phyloP scores from a whole-genome alignment of 2,797 vertebrate species.

The Melanogrammus aeglefinus region DNA sequence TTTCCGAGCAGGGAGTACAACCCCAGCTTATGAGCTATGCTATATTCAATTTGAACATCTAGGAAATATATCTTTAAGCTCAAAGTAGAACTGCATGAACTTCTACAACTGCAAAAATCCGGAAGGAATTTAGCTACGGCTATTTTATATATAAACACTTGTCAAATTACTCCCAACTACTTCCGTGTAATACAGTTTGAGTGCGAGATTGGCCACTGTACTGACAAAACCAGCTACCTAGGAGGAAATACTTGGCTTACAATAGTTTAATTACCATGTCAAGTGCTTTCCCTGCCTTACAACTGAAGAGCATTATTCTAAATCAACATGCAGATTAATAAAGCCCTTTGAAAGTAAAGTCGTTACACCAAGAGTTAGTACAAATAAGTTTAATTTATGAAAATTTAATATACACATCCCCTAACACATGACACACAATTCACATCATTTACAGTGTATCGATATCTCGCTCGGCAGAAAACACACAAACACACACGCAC shows the following conservation, averaged over 20 bases:
- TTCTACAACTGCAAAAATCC: background rate
- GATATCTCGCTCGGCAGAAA: slow-evolving; percentile 67
- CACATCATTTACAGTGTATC: slow-evolving; percentile 61
- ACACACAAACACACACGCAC: slow-evolving; percentile 51
- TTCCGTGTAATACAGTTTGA: background rate
- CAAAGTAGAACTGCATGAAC: background rate
- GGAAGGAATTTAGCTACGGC: background rate
- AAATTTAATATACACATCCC: slow-evolving; percentile 2
- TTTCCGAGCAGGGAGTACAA: background rate
- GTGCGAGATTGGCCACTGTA: background rate
- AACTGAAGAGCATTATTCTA: background rate
- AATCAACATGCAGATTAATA: background rate
- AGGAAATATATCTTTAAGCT: background rate
- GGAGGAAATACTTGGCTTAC: background rate
- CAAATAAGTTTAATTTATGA: slow-evolving; percentile 3
- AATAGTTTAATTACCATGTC: background rate
- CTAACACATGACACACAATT: slow-evolving; percentile 48
- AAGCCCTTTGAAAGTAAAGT: background rate
- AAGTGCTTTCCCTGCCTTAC: too few species aligned
- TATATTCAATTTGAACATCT: background rate
- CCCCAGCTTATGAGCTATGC: background rate
- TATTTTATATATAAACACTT: background rate
- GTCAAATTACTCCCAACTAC: background rate
- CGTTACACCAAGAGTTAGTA: background rate
- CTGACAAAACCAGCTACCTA: background rate